Evolutionary conservation across 2,113 vertebrate species (phyloP).

Genomic region (Siniperca knerii): DNA sequence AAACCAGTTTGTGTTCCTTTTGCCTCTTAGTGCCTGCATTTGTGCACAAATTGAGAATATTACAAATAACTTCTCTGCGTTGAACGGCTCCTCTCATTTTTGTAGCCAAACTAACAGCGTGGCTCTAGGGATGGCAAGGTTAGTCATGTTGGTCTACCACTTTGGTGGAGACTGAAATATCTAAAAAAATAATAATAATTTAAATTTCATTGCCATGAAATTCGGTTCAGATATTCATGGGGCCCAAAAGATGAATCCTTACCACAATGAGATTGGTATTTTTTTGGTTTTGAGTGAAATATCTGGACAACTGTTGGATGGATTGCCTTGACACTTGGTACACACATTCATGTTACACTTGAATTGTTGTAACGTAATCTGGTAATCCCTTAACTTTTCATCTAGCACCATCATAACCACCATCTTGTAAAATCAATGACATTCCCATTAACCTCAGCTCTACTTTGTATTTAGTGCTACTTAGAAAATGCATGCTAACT

Average conservation of each 20-base stretch:
- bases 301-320: background rate
- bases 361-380: no score
- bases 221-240: background rate
- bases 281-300: background rate
- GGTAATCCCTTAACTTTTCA: background rate
- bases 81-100: background rate
- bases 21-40: background rate
- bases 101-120: background rate
- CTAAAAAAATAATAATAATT: no score
- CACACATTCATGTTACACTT: no score
- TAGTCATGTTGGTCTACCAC: background rate
- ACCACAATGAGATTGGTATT: background rate
- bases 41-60: background rate
- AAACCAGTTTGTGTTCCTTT: background rate
- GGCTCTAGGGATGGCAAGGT: background rate
- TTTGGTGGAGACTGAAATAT: background rate
- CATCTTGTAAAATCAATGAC: background rate
- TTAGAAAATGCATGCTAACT: no score
- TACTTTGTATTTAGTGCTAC: background rate
- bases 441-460: background rate
- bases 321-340: no score
- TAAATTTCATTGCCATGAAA: background rate
- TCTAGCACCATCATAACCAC: background rate
- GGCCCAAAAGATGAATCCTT: background rate
- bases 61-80: background rate